Evolutionary conservation across 64 coral and sea anemone genomes (phyloP).

Genomic region (Stichodactyla helianthus): DNA sequence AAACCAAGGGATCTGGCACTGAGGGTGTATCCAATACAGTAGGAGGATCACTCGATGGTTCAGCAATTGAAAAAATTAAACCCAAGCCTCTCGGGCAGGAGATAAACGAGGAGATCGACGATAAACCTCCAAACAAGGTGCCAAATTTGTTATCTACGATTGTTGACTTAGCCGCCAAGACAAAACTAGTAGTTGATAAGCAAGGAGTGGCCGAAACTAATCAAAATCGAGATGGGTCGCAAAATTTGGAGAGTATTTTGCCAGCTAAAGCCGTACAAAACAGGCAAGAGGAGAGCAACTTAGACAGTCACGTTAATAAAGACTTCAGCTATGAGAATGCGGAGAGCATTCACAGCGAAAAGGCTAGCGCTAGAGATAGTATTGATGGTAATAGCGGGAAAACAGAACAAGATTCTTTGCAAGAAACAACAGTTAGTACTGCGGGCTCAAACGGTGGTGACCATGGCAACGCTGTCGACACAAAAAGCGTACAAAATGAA

Average conservation of each 20-base stretch:
- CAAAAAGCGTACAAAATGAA: neutral
- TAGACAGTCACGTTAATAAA: neutral
- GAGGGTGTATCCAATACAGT: neutral
- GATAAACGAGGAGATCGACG: neutral
- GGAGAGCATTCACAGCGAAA: neutral
- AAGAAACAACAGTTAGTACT: neutral
- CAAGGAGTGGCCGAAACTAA: neutral
- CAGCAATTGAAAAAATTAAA: constrained; percentile 2
- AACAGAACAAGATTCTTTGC: neutral
- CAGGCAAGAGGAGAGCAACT: neutral
- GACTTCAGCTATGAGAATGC: constrained; percentile 9
- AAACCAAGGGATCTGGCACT: neutral
- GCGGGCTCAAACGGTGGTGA: neutral
- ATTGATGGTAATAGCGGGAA: neutral
- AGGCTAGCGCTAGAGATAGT: neutral
- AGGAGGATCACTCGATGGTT: neutral
- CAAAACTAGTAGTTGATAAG: neutral
- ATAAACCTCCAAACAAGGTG: neutral
- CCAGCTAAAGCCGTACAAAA: neutral
- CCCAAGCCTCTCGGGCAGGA: neutral
- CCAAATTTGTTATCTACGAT: neutral
- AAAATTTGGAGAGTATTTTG: neutral
- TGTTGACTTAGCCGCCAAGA: neutral
- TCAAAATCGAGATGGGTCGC: neutral
- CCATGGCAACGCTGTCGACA: neutral